Base-by-base conservation (phyloP, 2,888 invertebrate genomes). In the Drosophila atripex region DNA sequence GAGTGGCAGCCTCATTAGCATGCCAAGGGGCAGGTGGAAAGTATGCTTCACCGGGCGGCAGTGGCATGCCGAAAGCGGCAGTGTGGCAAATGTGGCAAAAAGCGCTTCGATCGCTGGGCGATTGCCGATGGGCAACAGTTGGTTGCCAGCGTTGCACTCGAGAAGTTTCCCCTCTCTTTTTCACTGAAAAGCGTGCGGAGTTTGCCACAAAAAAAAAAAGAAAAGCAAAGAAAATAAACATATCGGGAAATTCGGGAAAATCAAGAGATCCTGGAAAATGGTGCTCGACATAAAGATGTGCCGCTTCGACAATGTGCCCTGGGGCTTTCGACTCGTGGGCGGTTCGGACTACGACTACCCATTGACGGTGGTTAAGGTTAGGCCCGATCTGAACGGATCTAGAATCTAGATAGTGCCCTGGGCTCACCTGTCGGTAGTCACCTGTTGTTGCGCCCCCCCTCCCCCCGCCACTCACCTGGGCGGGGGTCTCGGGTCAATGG, bases 311-410 rank as follows among this genome's bases (percentile, higher is more conserved):
- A 93, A 93, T 66, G 93, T 94, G 66, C 93, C 94, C 53, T 96
- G 96, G 96, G 96, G 96, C 54, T 96, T 96, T 91, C 93, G 96
- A 59, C 92, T 96, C 66, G 93, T 94, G 72, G 96, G 96, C 46
- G 96, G 96, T 49, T 92, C 93, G 52, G 96, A 96, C 89, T 95
- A 94, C 84, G 94, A 94, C 51, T 93, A 94, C 80, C 96, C 96
- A 9, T 92, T 96, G 35, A 95, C 95, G 12, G 94, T 96, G 65
- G 94, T 95, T 73, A 95, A 95, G 94, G 96, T 96, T 88, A 90
- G 90, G 75, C 70, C 60, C 71, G 70, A 68, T 59, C 46, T 3
- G n/a, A 2, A 18, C 18, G 41, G 39, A 55, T 50, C 23, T 32
- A 28, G 28, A 39, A 28, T 30, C 49, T 35, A 21, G 25, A 12